phyloP scores from a whole-genome alignment of 2,113 vertebrate species.

The Cryptotis parvus region DNA sequence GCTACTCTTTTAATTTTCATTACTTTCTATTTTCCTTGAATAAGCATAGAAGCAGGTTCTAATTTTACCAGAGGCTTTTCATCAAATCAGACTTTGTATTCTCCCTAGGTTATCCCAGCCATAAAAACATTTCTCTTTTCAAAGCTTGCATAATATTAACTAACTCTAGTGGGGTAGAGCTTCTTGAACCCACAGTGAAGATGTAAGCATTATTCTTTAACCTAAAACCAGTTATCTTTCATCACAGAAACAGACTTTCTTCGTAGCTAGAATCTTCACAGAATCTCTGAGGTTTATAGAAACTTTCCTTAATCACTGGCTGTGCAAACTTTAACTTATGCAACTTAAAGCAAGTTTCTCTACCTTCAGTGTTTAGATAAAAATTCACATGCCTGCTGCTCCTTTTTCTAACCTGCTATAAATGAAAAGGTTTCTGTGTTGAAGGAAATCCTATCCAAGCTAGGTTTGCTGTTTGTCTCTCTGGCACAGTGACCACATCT shows the following conservation, averaged over 20 bases:
- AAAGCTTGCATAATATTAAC: slow-evolving; percentile 87
- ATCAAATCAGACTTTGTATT: slow-evolving; percentile 85
- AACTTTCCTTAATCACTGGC: slow-evolving; percentile 78
- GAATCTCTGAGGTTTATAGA: slow-evolving; percentile 79
- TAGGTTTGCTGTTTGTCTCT: neutral
- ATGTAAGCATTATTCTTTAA: slow-evolving; percentile 86
- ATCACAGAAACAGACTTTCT: slow-evolving; percentile 81
- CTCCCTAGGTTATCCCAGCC: slow-evolving; percentile 83
- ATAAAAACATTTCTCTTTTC: slow-evolving; percentile 84
- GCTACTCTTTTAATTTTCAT: slow-evolving; percentile 85
- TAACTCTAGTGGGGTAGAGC: slow-evolving; percentile 83
- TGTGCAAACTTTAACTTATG: slow-evolving; percentile 74
- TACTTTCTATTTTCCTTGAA: slow-evolving; percentile 86
- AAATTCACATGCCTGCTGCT: neutral
- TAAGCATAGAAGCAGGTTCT: slow-evolving; percentile 85
- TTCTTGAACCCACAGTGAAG: slow-evolving; percentile 85
- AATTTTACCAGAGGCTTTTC: slow-evolving; percentile 88
- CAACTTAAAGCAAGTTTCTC: slow-evolving; percentile 68
- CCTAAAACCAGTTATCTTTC: slow-evolving; percentile 82
- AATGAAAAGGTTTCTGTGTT: slow-evolving; percentile 51
- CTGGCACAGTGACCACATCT: neutral
- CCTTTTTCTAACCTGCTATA: slow-evolving; percentile 34
- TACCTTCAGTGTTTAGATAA: slow-evolving; percentile 62
- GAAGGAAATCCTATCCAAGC: neutral
- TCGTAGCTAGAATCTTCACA: slow-evolving; percentile 84